Evolutionary conservation across 2,797 vertebrate genomes (phyloP), one percentile per base, ranked within the genome.

Genomic region (Brotogeris chrysoptera): DNA sequence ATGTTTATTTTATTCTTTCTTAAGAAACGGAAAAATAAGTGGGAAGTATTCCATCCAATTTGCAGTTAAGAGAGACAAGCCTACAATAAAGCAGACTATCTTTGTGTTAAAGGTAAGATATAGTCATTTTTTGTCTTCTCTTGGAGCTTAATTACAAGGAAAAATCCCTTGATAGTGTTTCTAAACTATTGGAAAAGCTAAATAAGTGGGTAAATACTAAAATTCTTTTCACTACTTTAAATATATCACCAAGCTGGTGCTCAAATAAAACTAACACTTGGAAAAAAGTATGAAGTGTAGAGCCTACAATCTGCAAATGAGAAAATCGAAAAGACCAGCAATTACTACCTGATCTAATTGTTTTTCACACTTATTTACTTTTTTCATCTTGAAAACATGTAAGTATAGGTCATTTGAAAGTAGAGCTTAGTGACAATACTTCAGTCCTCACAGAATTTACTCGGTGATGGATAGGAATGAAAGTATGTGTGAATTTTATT

Each of bases 291-390:
- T 68, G 16, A 91, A 88, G 17, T 32, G 4, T 64, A 73, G 25
- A 71, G 27, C 52, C 15, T 68, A 30, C 49, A 73, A 6, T 34
- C 64, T 11, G 12, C 78, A 93, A 94, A 96, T 50, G 28, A 78
- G 38, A 78, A 66, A 19, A 64, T 32, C 41, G 43, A 63, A 13
- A 82, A 50, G 19, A 39, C 80, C 53, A 55, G 30, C 2, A 14
- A 77, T 52, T 79, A 50, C 55, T 91, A 20, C 36, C 21, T 43
- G 34, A 72, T 85, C 65, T 91, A 57, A 61, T 61, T 68, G 34
- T 44, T 94, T 96, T 91, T 93, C 91, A 74, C 79, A 74, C 28
- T 87, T 86, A 73, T 16, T 86, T 92, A 86, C 57, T 92, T 82
- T 69, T 55, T 14, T n/a, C 32, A 17, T 71, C 52, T 91, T 76